Base-by-base conservation (phyloP, 2,888 invertebrate species). In the Leistus spinibarbis region DNA sequence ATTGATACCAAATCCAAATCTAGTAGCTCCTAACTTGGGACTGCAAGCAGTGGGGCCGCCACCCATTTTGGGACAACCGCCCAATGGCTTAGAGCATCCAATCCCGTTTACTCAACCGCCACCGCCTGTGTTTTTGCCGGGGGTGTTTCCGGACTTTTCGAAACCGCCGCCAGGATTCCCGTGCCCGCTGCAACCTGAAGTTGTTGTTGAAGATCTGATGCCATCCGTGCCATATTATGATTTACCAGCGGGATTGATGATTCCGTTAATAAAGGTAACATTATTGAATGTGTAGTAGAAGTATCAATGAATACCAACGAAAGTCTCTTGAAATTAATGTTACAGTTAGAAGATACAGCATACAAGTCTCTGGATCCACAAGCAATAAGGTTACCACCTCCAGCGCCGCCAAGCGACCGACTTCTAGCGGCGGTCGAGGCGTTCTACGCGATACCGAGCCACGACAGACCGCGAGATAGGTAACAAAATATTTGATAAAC, bases 241-340 rank as follows among this genome's bases (percentile, higher is more conserved):
- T 84, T 88, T 99, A 78, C 99, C 99, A 1, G 98, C 99, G 72
- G 99, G 98, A 62, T 89, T 99, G 19, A 98, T 99, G 93, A 97
- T 98, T 75, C 97, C 98, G n/a, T 89, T 98, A 13, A 95, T 99
- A 76, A 95, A 94, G 89, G 93, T 94, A 86, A 85, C n/a, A n/a
- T n/a, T n/a, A n/a, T n/a, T n/a, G n/a, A n/a, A n/a, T n/a, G n/a
- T n/a, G n/a, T n/a, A n/a, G n/a, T n/a, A n/a, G n/a, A n/a, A n/a
- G n/a, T n/a, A n/a, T n/a, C n/a, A n/a, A n/a, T n/a, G n/a, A n/a
- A n/a, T 9, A 16, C 4, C 2, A 53, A 76, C 40, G 19, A 10
- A 54, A 16, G 13, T 54, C n/a, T 54, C n/a, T 54, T 54, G 2
- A 56, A 16, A 65, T n/a, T 54, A 16, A 69, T 71, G 75, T 68